phyloP scores from a whole-genome alignment of 1,140 invertebrate species.

The Drosophila ananassae region DNA sequence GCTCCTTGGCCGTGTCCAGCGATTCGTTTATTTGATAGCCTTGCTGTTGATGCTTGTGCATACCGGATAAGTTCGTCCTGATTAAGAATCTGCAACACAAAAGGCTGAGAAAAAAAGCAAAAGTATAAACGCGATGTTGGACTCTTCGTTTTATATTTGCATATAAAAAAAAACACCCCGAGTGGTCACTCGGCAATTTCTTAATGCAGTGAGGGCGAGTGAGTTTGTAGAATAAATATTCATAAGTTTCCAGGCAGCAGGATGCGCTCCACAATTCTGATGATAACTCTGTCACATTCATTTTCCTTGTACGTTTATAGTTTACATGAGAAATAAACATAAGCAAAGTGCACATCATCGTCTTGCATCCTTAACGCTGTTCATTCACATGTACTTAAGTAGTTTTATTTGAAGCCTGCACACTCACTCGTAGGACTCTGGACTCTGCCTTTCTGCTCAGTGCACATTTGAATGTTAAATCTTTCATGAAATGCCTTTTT shows the following conservation, averaged over 20 bases:
- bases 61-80: constrained; percentile 72
- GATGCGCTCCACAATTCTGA: constrained; percentile 38
- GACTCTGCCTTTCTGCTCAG: constrained; percentile 38
- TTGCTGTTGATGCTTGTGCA: constrained; percentile 61
- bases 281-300: constrained; percentile 47
- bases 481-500: constrained; percentile 74
- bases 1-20: constrained; percentile 48
- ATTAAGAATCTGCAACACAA: constrained; percentile 74
- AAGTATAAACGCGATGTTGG: background rate
- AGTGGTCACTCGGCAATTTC: constrained; percentile 40
- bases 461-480: constrained; percentile 82
- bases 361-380: constrained; percentile 50
- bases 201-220: constrained; percentile 21
- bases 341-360: constrained; percentile 56
- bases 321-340: constrained; percentile 64
- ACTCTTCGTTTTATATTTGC: constrained; percentile 1
- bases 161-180: constrained; percentile 8
- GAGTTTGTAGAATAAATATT: constrained; percentile 55
- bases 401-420: constrained; percentile 73
- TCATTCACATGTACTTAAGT: constrained; percentile 78
- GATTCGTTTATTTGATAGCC: constrained; percentile 65
- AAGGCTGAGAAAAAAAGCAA: constrained; percentile 21
- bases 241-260: constrained; percentile 49
- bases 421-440: constrained; percentile 16
- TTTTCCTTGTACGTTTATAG: constrained; percentile 19